These are phyloP conservation scores for Blastomussa wellsi DNA, from an alignment of 92 coral and sea anemone species.

Conservation along the genomic window DNA sequence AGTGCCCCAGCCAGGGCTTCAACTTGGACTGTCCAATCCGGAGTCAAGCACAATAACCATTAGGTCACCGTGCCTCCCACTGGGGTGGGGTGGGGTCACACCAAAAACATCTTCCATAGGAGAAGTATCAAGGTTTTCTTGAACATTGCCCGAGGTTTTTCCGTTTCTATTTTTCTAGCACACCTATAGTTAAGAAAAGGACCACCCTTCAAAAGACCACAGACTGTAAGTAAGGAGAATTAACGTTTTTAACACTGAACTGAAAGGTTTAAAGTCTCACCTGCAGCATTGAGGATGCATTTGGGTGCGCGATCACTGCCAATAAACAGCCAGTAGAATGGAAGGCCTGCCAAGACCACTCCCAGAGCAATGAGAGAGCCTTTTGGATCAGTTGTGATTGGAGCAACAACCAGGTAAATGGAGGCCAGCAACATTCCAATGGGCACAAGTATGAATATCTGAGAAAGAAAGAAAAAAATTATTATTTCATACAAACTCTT, in stretches of 20 bases:
- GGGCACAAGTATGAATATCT: slow-evolving; percentile 85
- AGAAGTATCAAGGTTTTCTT: background rate
- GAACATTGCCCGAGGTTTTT: background rate
- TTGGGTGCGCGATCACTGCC: slow-evolving; percentile 67
- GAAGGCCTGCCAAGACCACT: slow-evolving; percentile 85
- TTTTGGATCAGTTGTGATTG: slow-evolving; percentile 78
- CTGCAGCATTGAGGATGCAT: slow-evolving; percentile 63
- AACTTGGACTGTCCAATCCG: too few species aligned
- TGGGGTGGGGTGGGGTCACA: background rate
- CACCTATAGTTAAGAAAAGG: background rate
- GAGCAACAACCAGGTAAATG: slow-evolving; percentile 83
- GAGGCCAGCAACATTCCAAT: slow-evolving; percentile 81
- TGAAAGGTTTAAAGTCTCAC: slow-evolving; percentile 33
- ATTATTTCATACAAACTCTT: background rate
- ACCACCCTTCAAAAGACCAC: background rate
- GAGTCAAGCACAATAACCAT: too few species aligned
- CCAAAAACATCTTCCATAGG: background rate
- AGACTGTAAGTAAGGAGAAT: background rate
- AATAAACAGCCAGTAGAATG: slow-evolving; percentile 83
- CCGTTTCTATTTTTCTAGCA: background rate
- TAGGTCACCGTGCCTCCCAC: too few species aligned
- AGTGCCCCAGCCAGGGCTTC: too few species aligned
- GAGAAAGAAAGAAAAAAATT: background rate
- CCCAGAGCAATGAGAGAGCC: slow-evolving; percentile 86
- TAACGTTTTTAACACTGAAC: background rate